These are phyloP conservation scores for Idaea dimidiata DNA, from an alignment of 2,888 invertebrate genomes.

Conservation along the genomic window DNA sequence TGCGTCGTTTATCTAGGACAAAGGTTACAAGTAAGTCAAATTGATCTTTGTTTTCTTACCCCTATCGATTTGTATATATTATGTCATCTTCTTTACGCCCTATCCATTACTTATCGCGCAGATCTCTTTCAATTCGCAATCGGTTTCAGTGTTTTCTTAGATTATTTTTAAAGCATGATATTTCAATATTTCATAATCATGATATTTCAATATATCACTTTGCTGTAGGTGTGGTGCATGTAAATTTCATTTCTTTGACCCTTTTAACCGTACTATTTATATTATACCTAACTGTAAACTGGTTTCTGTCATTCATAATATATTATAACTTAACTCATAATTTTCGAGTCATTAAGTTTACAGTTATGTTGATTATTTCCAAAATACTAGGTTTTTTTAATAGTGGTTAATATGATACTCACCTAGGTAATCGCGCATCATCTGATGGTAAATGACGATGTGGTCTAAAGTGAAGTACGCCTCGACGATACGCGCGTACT, in stretches of 20 bases:
- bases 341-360: background rate
- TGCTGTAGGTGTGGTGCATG: conserved; percentile 34
- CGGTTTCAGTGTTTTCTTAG: conserved; percentile 45
- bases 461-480: too few relatives aligned
- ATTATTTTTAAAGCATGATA: conserved; percentile 30
- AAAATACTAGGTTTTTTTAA: background rate
- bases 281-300: background rate
- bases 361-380: background rate
- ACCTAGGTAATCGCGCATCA: too few relatives aligned
- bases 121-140: conserved; percentile 70
- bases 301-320: background rate
- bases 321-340: background rate
- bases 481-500: too few relatives aligned
- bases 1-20: too few relatives aligned
- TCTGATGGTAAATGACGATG: too few relatives aligned
- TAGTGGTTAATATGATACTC: background rate
- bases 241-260: conserved; percentile 9
- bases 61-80: conserved; percentile 9
- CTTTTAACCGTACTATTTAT: background rate
- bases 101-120: conserved; percentile 57
- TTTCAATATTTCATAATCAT: conserved; percentile 47
- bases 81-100: conserved; percentile 17
- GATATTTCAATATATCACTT: conserved; percentile 19
- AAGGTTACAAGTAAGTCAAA: background rate
- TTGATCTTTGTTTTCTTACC: conserved; percentile 2